A percentile compares a stretch with the other conserved stretches of the same genome.
phyloP scores from a whole-genome alignment of 2,113 vertebrate species.

The Lamprotornis superbus region DNA sequence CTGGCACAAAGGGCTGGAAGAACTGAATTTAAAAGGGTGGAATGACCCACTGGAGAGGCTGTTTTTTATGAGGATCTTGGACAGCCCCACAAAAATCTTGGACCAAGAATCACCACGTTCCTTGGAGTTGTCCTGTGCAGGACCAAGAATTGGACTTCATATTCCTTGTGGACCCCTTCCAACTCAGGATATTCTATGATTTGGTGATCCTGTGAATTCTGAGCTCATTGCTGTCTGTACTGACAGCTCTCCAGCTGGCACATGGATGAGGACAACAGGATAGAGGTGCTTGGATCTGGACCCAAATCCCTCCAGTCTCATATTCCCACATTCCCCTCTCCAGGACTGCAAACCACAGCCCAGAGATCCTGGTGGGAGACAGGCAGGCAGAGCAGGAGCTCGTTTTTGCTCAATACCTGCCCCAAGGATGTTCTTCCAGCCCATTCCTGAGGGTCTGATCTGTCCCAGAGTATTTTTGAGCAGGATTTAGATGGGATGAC shows the following conservation, averaged over 20 bases:
- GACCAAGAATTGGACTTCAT: not conserved
- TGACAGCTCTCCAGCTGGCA: not conserved
- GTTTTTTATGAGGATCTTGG: not conserved
- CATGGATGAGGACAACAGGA: not conserved
- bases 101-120: not conserved
- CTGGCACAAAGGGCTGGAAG: not conserved
- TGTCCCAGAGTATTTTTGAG: not conserved
- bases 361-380: not conserved
- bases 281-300: not conserved
- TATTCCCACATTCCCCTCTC: not conserved
- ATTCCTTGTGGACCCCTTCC: not conserved
- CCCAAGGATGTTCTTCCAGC: not conserved
- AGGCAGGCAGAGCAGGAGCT: not conserved
- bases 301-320: not conserved
- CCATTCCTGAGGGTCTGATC: not conserved
- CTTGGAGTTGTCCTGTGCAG: not conserved
- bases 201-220: not conserved
- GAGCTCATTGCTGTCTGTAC: not conserved
- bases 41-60: not conserved
- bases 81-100: not conserved
- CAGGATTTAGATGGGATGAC: not conserved
- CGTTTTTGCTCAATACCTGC: rapidly evolving
- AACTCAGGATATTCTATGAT: not conserved
- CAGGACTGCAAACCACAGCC: not conserved
- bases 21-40: not conserved